Evolutionary conservation across 2,113 vertebrate genomes (phyloP), one percentile per base, ranked within the genome.

Genomic region (Paralichthys olivaceus): DNA sequence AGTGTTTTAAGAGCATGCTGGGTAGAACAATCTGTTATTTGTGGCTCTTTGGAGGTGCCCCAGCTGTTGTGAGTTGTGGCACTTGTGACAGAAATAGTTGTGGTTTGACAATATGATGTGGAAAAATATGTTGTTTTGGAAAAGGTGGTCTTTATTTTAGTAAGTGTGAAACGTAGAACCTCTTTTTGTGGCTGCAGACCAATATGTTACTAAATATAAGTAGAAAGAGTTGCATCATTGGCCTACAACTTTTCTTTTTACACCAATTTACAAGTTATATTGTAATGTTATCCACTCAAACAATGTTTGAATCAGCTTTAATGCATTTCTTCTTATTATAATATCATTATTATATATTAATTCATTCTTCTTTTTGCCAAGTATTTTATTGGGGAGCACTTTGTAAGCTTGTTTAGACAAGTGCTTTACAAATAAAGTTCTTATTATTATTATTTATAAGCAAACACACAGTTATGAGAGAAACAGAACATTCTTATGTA

Each of bases 121-220:
- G 56, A 70, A 75, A 77, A 79, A 70, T 15, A 23, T 58, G 1
- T 22, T 72, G 67, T 75, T 77, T 62, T 77, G 54, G 54, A 78
- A 75, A 63, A 70, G 34, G 12, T 6, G 25, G 0, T 15, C 20
- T 32, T 22, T 62, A 47, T 60, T 72, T 54, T 32, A 68, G 11
- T 65, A 20, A 56, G 0, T 13, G 28, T 15, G 23, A 54, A 53
- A 23, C 43, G 23, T 14, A 14, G n/a, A 12, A 49, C 25, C 20
- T 58, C n/a, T 65, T 22, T 62, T 67, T 67, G 3, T 72, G 32
- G 13, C 62, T n/a, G 7, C 25, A 32, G 1, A 28, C 47, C 14
- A 20, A n/a, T 2, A 17, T 32, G 7, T 22, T 20, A n/a, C 29
- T 51, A 25, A 25, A 40, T 58, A 57, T 28, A 4, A 15, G 1